phyloP scores from a whole-genome alignment of 2,888 invertebrate genomes.

The Lampropteryx suffumata region DNA sequence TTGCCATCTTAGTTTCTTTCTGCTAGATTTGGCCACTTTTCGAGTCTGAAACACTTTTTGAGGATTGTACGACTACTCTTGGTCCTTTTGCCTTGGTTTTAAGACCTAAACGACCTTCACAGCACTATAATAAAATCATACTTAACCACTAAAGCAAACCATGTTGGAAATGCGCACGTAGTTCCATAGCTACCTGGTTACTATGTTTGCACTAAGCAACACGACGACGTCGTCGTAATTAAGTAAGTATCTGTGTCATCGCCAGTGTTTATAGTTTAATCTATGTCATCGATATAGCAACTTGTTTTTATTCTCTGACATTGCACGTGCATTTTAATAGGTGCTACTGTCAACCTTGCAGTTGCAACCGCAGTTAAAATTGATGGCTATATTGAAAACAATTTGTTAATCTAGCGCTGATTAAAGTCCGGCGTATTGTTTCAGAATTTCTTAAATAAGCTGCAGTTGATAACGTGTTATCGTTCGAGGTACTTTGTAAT shows the following conservation, averaged over 20 bases:
- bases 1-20: slow-evolving; percentile 6
- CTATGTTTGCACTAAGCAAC: no score
- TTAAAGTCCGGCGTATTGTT: not conserved
- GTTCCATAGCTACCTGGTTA: no score
- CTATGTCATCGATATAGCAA: slow-evolving; percentile 1
- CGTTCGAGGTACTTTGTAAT: slow-evolving; percentile 2
- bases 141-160: no score
- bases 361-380: slow-evolving; percentile 14
- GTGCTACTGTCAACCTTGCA: slow-evolving; percentile 21
- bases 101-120: no score
- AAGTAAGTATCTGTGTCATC: not conserved
- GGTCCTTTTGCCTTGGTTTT: no score
- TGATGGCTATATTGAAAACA: slow-evolving; percentile 15
- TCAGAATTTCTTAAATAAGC: not conserved
- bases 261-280: not conserved
- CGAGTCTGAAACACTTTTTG: no score
- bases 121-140: no score
- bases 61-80: no score
- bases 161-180: no score
- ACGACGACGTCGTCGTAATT: not conserved
- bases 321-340: slow-evolving; percentile 13
- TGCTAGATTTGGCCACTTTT: not conserved
- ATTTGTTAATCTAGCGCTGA: slow-evolving; percentile 8
- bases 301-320: slow-evolving; percentile 2
- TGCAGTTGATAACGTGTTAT: not conserved